Conservation (phyloP, 2,888 invertebrate species). For the Micoletzkya japonica region DNA sequence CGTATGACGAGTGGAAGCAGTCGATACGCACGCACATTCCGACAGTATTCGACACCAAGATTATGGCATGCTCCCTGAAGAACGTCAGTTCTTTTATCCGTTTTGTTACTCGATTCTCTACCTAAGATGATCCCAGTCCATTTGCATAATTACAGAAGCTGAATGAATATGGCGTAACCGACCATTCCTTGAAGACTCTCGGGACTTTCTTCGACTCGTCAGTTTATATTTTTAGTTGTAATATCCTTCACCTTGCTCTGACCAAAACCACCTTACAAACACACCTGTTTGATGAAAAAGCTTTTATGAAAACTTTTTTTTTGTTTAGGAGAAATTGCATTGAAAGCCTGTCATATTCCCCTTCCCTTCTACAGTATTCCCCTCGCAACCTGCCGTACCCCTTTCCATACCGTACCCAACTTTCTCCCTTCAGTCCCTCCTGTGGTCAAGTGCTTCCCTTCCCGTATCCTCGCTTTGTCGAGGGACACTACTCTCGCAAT, state of each 20-base stretch:
- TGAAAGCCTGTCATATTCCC: no score
- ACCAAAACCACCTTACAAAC: no score
- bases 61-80: slow-evolving; percentile 31
- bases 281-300: no score
- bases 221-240: not conserved
- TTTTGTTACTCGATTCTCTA: not conserved
- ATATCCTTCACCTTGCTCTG: not conserved
- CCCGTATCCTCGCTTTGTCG: slow-evolving; percentile 25
- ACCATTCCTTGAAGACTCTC: slow-evolving; percentile 34
- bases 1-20: slow-evolving; percentile 33
- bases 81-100: not conserved
- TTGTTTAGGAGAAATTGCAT: no score
- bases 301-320: no score
- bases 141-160: slow-evolving; percentile 20
- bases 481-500: slow-evolving; percentile 13
- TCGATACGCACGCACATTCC: slow-evolving; percentile 24
- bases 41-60: slow-evolving; percentile 33
- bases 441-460: slow-evolving; percentile 35
- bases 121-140: not conserved
- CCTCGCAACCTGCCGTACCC: not conserved
- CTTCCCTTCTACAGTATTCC: no score
- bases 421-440: slow-evolving; percentile 29
- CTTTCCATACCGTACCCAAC: not conserved
- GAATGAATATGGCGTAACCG: slow-evolving; percentile 31
- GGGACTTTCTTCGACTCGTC: slow-evolving; percentile 35